phyloP scores from a whole-genome alignment of 2,888 invertebrate species.

The Monochamus alternatus region DNA sequence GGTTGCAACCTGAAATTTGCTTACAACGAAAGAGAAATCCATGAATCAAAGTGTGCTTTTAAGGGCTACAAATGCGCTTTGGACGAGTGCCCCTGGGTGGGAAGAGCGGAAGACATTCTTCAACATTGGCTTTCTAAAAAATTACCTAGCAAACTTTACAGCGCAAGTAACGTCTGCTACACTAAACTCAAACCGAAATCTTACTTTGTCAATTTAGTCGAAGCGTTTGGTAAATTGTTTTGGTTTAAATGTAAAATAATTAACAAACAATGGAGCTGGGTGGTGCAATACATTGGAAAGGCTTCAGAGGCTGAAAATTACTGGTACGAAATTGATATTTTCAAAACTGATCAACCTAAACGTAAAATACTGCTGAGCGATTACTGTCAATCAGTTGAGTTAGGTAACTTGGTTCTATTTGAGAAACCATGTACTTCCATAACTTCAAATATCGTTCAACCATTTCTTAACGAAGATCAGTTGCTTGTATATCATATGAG shows the following conservation, averaged over 20 bases:
- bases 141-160: constrained; percentile 52
- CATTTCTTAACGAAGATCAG: constrained; percentile 52
- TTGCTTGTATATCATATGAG: constrained; percentile 54
- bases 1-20: constrained; percentile 53
- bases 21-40: constrained; percentile 52
- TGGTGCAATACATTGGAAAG: constrained; percentile 55
- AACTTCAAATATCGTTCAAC: constrained; percentile 44
- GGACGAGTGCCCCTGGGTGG: constrained; percentile 55
- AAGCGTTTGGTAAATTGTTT: constrained; percentile 54
- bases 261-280: constrained; percentile 54
- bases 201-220: constrained; percentile 55
- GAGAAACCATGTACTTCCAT: constrained; percentile 50
- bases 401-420: constrained; percentile 50
- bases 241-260: constrained; percentile 59
- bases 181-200: constrained; percentile 55
- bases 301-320: constrained; percentile 50
- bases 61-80: constrained; percentile 55
- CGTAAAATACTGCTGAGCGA: constrained; percentile 53
- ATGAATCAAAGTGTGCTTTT: constrained; percentile 52
- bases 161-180: constrained; percentile 53
- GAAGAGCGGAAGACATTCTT: constrained; percentile 49
- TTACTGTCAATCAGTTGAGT: constrained; percentile 55
- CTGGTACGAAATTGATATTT: constrained; percentile 57
- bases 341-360: constrained; percentile 49
- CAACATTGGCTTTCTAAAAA: constrained; percentile 57